Evolutionary conservation across 2,797 vertebrate species (phyloP).

Genomic region (Myotis daubentonii): DNA sequence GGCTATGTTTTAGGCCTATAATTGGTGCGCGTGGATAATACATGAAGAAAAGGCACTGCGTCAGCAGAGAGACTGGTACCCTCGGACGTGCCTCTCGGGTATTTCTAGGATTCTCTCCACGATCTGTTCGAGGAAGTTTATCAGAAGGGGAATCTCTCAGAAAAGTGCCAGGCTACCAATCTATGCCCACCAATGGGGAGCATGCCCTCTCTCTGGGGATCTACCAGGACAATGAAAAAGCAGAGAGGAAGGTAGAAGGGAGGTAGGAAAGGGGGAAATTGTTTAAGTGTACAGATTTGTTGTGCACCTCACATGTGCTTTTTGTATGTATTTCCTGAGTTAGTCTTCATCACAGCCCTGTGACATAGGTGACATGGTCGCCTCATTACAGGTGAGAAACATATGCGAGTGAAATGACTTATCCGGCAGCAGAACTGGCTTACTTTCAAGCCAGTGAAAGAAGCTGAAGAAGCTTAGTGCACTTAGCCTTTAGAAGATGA

Average conservation of each 20-base stretch:
- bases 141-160: background rate
- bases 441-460: background rate
- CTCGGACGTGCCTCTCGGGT: background rate
- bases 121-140: background rate
- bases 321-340: background rate
- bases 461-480: background rate
- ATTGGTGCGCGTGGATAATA: slow-evolving; percentile 68
- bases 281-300: background rate
- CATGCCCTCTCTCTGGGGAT: background rate
- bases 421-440: too few relatives aligned
- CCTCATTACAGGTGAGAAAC: background rate
- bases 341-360: background rate
- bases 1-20: slow-evolving; percentile 71
- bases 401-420: background rate
- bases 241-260: background rate
- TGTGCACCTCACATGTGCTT: too few relatives aligned
- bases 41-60: slow-evolving; percentile 60
- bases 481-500: background rate
- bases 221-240: background rate
- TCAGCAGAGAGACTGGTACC: slow-evolving; percentile 51
- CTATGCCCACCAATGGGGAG: background rate
- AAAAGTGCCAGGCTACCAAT: background rate
- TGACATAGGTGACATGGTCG: background rate
- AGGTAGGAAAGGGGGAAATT: background rate
- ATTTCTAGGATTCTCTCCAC: background rate